Conservation (phyloP, 2,113 vertebrate genomes). For the Cervus canadensis region DNA sequence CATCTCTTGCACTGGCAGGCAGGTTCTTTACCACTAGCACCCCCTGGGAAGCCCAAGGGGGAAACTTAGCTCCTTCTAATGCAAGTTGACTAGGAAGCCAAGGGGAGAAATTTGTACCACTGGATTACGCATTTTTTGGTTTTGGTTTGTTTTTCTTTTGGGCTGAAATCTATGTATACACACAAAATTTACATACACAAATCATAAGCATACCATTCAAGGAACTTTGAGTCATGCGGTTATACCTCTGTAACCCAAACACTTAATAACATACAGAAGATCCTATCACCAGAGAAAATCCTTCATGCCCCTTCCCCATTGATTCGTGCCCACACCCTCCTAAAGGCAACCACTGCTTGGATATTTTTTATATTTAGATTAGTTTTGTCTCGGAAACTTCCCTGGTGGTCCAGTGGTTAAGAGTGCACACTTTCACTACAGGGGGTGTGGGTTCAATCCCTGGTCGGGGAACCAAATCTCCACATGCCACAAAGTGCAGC, state of each 20-base stretch:
- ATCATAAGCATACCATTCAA: neutral
- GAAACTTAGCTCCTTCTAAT: neutral
- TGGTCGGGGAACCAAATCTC: neutral
- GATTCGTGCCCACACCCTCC: neutral
- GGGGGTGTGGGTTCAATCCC: neutral
- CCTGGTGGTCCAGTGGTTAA: neutral
- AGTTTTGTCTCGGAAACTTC: neutral
- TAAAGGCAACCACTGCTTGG: neutral
- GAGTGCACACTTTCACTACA: neutral
- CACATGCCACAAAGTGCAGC: neutral
- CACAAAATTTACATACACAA: neutral
- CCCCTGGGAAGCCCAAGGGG: neutral
- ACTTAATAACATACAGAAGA: neutral
- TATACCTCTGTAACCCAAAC: neutral
- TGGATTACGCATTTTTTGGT: neutral
- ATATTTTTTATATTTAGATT: neutral
- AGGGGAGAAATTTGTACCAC: neutral
- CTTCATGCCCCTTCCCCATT: neutral
- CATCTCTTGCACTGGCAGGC: neutral
- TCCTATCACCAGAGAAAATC: neutral
- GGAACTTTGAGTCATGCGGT: neutral
- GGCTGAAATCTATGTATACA: neutral
- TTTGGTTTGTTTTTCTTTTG: neutral
- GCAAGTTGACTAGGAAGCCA: neutral
- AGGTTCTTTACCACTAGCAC: neutral